Evolutionary conservation across 2,888 invertebrate genomes (phyloP).

Genomic region (Aphelenchoides bicaudatus): DNA sequence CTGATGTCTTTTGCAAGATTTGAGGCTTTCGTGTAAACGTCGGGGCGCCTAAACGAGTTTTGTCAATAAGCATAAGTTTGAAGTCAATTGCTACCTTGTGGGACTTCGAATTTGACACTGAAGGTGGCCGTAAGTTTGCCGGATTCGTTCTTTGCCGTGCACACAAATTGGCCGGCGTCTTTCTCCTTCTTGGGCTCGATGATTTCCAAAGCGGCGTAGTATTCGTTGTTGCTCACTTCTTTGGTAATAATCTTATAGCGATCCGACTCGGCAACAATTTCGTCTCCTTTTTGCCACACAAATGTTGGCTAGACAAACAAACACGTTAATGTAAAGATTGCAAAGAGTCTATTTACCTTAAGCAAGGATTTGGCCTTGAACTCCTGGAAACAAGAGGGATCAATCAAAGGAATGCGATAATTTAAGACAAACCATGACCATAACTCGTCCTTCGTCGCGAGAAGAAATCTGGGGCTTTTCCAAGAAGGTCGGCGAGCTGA

Average conservation of each 20-base stretch:
- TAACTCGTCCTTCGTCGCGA: constrained; percentile 91
- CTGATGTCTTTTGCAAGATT: constrained; percentile 61
- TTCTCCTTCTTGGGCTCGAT: constrained; percentile 79
- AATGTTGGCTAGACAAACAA: too few relatives aligned
- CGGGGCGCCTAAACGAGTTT: constrained; percentile 60
- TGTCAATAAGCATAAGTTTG: constrained; percentile 21
- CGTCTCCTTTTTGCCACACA: constrained; percentile 88
- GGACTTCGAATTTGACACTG: constrained; percentile 61
- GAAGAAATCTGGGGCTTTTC: constrained; percentile 99
- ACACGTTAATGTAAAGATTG: too few relatives aligned
- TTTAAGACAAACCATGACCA: too few relatives aligned
- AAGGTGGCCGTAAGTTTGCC: constrained; percentile 61
- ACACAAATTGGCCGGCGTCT: constrained; percentile 61
- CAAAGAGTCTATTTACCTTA: too few relatives aligned
- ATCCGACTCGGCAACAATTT: constrained; percentile 63
- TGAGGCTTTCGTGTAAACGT: constrained; percentile 61
- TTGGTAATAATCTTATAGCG: constrained; percentile 49
- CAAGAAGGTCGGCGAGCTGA: constrained; percentile 77
- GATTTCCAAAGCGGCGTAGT: constrained; percentile 60
- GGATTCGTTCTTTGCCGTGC: constrained; percentile 61
- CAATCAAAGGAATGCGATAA: too few relatives aligned
- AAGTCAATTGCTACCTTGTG: constrained; percentile 27
- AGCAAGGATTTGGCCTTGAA: constrained; percentile 87
- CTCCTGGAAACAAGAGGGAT: too few relatives aligned
- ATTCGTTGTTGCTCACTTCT: constrained; percentile 33